These are phyloP conservation scores for Procavia capensis DNA, from an alignment of 2,113 vertebrate genomes.

Conservation along the genomic window DNA sequence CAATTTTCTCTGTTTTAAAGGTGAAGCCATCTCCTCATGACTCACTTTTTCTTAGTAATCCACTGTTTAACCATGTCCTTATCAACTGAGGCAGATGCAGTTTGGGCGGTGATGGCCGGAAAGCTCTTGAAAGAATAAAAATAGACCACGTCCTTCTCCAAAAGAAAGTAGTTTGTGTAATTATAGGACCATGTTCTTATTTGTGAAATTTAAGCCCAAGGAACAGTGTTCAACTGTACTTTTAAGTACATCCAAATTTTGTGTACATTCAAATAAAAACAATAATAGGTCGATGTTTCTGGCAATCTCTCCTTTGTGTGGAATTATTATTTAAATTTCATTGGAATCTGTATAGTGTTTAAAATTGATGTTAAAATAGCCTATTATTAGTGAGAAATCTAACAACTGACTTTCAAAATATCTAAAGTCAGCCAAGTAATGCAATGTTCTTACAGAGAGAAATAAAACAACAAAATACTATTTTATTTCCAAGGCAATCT, in stretches of 20 bases:
- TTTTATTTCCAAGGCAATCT: not conserved
- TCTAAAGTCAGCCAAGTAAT: not conserved
- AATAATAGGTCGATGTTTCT: not conserved
- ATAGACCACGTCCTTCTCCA: conserved; percentile 15
- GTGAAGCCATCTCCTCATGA: conserved; percentile 50
- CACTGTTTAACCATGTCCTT: conserved; percentile 63
- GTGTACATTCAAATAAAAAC: not conserved
- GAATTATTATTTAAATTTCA: not conserved
- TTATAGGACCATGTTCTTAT: conserved; percentile 47
- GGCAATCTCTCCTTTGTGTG: not conserved
- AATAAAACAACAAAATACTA: not conserved
- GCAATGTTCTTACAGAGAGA: not conserved
- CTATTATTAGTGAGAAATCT: not conserved
- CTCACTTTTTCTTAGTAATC: conserved; percentile 59
- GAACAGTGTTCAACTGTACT: conserved; percentile 33
- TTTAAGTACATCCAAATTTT: conserved; percentile 65
- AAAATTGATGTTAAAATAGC: not conserved
- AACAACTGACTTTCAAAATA: not conserved
- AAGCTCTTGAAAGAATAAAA: conserved; percentile 41
- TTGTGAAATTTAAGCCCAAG: conserved; percentile 58
- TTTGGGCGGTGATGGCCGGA: conserved; percentile 50
- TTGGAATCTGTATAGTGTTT: not conserved
- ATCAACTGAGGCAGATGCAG: conserved; percentile 60
- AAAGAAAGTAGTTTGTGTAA: conserved; percentile 47
- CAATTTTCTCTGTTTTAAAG: conserved; percentile 34